Evolutionary conservation across 2,888 invertebrate species (phyloP).

Genomic region (Ophion costatus): DNA sequence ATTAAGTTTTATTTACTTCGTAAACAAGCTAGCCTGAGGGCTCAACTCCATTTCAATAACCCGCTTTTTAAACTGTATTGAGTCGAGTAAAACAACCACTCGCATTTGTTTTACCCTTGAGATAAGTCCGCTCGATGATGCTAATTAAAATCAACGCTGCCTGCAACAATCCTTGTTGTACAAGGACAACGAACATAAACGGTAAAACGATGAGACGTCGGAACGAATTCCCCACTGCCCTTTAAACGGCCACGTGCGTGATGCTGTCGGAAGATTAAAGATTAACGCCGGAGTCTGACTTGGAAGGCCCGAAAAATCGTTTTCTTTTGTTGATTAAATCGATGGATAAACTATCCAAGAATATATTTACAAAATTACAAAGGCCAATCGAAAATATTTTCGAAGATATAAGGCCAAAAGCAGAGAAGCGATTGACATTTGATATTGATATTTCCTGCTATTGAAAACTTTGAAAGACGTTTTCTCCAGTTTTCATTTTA

Average conservation of each 20-base stretch:
- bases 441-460: no score
- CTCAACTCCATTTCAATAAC: constrained; percentile 11
- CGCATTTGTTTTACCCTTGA: not conserved
- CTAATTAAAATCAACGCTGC: constrained; percentile 27
- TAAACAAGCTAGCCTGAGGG: constrained; percentile 8
- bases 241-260: not conserved
- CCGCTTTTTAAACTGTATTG: not conserved
- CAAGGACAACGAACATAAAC: constrained; percentile 23
- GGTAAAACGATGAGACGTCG: not conserved
- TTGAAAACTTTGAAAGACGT: no score
- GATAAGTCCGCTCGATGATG: constrained; percentile 37
- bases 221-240: not conserved
- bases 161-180: not conserved
- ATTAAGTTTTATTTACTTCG: not conserved
- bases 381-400: no score
- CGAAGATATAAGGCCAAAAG: no score
- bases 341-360: no score
- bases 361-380: no score
- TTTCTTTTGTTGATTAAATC: no score
- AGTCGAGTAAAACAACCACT: not conserved
- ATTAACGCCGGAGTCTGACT: not conserved
- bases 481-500: no score
- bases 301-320: no score
- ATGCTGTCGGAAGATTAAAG: not conserved
- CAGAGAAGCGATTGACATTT: no score